Evolutionary conservation across 2,113 vertebrate genomes (phyloP), one percentile per base, ranked within the genome.

Genomic region (Podarcis raffonei): DNA sequence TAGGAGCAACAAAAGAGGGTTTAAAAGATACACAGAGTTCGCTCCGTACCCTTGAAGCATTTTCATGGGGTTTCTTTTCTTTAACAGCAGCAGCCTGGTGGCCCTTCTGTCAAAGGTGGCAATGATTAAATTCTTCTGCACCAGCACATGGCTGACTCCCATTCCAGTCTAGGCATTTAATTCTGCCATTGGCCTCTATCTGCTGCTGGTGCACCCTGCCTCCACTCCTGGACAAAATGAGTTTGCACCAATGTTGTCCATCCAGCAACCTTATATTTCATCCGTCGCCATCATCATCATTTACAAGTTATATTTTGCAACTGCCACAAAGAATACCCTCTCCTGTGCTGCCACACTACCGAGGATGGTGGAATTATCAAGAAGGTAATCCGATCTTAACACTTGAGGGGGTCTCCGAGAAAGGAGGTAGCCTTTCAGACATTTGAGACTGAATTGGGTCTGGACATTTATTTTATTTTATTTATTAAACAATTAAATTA

Each of bases 1-100:
- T 92, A 94, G 66, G 39, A 65, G 69, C 59, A 71, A 78, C 20
- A 72, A 4, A 35, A 87, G 25, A 42, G 20, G 82, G 81, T 91
- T 76, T 12, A 53, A 59, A 85, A 81, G 69, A 62, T 39, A 57
- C 39, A 86, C 39, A 86, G 42, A 30, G 4, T 62, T 62, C 5
- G 5, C 59, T 62, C 59, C 1, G 18, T 20, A 62, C 59, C 59
- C 48, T 12, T 12, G 48, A 53, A 53, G 48, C 48, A 53, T 53
- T 53, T 53, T 53, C 48, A 53, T 12, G 48, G 5, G 22, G n/a
- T 80, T 80, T 65, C 20, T 62, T 35, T 57, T 74, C 68, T 37
- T 35, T 30, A 57, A 32, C 30, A n/a, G 53, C 18, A 15, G 59
- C 3, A 27, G 42, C 9, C 32, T 71, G 22, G 22, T 32, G 57